Evolutionary conservation across 2,888 invertebrate genomes (phyloP).

Genomic region (Hipparchia semele): DNA sequence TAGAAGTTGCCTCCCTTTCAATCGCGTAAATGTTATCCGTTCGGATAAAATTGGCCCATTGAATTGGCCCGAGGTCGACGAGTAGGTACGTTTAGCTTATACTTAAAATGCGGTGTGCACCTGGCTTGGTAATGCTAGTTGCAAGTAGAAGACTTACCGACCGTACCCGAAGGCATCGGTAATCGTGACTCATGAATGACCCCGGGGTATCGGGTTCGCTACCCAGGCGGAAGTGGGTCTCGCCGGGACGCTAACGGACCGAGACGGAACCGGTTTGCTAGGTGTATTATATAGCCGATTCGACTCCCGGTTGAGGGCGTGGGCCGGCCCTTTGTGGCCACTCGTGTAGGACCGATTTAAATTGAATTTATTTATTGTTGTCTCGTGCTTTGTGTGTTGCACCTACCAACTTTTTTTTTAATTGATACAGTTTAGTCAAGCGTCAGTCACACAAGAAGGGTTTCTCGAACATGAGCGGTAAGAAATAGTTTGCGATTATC

Average conservation of each 20-base stretch:
- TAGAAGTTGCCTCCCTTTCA: no score
- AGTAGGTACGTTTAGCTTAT: no score
- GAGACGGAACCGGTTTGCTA: slow-evolving; percentile 30
- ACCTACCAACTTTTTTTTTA: no score
- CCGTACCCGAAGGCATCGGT: not conserved
- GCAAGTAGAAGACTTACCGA: not conserved
- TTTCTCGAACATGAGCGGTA: no score
- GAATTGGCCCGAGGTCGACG: no score
- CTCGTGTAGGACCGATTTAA: slow-evolving; percentile 1
- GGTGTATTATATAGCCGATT: slow-evolving; percentile 3
- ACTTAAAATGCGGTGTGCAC: no score
- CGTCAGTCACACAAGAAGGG: no score
- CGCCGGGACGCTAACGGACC: slow-evolving; percentile 33
- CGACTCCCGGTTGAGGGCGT: slow-evolving; percentile 11
- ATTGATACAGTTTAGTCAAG: no score
- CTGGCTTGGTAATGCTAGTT: no score
- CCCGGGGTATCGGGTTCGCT: slow-evolving; percentile 31
- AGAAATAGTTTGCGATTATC: no score
- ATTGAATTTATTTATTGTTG: not conserved
- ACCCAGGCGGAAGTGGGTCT: slow-evolving; percentile 35
- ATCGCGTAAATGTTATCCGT: no score
- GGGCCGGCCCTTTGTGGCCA: slow-evolving; percentile 17
- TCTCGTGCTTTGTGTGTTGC: not conserved
- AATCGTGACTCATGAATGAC: slow-evolving; percentile 24
- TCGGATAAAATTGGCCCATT: no score